Evolutionary conservation across 2,888 invertebrate species (phyloP).

Genomic region (Oscheius sp.): DNA sequence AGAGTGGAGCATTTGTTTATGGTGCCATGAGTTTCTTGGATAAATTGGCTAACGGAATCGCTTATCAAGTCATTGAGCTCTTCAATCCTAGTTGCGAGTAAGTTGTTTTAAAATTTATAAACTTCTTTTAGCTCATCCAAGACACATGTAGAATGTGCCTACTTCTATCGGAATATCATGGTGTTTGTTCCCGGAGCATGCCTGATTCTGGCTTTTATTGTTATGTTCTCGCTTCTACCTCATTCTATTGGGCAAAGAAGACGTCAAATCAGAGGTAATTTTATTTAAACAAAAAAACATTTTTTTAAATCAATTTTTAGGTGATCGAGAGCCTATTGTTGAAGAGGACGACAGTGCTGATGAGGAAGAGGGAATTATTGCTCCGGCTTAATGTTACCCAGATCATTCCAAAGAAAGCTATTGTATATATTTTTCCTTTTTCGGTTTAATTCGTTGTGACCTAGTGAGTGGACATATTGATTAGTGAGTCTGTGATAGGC

Average conservation of each 20-base stretch:
- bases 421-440: too few relatives aligned
- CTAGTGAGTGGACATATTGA: too few relatives aligned
- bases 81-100: constrained; percentile 75
- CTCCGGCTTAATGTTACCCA: too few relatives aligned
- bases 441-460: too few relatives aligned
- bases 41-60: constrained; percentile 87
- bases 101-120: constrained; percentile 31
- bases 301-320: background rate
- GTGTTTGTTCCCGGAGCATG: constrained; percentile 64
- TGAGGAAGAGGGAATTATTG: too few relatives aligned
- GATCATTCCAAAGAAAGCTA: too few relatives aligned
- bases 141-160: constrained; percentile 48
- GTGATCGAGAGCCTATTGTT: background rate
- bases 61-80: constrained; percentile 85
- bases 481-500: too few relatives aligned
- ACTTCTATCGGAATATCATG: constrained; percentile 64
- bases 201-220: constrained; percentile 51
- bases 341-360: background rate
- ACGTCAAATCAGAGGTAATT: constrained; percentile 4
- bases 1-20: constrained; percentile 88
- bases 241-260: constrained; percentile 48
- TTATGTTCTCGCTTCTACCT: constrained; percentile 55
- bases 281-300: background rate
- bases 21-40: constrained; percentile 92
- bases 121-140: constrained; percentile 43